Conservation (phyloP, 2,113 vertebrate species). For the Gasterosteus aculeatus region DNA sequence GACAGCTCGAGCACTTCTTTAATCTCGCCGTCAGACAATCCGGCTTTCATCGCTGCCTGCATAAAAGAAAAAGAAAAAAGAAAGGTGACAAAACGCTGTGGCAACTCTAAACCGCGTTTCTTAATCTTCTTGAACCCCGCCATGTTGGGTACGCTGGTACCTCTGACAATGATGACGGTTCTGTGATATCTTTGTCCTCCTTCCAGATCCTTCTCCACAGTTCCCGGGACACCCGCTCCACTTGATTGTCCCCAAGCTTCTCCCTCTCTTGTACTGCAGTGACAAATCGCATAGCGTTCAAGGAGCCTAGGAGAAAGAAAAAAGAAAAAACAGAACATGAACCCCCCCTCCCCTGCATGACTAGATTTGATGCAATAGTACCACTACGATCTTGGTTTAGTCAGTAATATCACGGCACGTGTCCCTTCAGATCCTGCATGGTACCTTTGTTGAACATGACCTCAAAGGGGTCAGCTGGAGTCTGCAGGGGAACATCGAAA, state of each 20-base stretch:
- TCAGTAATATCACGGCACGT: not conserved
- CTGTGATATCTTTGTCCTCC: conserved; percentile 86
- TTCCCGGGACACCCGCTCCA: conserved; percentile 86
- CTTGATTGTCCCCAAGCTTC: conserved; percentile 55
- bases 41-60: conserved; percentile 86
- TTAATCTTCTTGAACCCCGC: not conserved
- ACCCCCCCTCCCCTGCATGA: not conserved
- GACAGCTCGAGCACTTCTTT: conserved; percentile 75
- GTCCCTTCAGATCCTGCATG: not conserved
- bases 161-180: conserved; percentile 77
- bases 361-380: not conserved
- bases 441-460: conserved; percentile 85
- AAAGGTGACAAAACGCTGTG: not conserved
- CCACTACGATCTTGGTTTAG: not conserved
- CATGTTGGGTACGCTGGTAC: conserved; percentile 37
- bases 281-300: conserved; percentile 88
- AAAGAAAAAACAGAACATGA: not conserved
- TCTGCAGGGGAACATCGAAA: conserved; percentile 79
- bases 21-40: conserved; percentile 79
- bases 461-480: conserved; percentile 68
- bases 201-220: conserved; percentile 88
- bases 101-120: not conserved
- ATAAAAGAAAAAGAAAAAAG: not conserved
- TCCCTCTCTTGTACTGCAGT: conserved; percentile 77
- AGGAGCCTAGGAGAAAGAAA: conserved; percentile 75